These are phyloP conservation scores for Leptodactylus fuscus DNA, from an alignment of 2,113 vertebrate genomes.

Conservation along the genomic window DNA sequence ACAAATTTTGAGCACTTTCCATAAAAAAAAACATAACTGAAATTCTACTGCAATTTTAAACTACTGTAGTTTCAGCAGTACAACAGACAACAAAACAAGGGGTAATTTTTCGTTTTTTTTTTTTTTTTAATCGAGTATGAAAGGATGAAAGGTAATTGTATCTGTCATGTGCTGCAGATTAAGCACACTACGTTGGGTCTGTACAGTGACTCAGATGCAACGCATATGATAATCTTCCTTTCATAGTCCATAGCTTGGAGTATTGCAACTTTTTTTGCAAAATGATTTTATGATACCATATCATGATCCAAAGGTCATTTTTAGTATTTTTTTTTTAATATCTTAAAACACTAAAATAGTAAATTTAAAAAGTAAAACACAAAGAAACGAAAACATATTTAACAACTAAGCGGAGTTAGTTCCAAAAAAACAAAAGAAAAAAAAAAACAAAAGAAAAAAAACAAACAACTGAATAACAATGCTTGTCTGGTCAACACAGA, in stretches of 20 bases:
- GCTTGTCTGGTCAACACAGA: constrained; percentile 59
- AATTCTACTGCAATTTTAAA: constrained; percentile 95
- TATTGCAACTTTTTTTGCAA: constrained; percentile 86
- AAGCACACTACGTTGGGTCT: constrained; percentile 82
- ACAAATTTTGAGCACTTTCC: constrained; percentile 90
- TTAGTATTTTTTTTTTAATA: constrained; percentile 71
- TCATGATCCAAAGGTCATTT: constrained; percentile 85
- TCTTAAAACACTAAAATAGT: constrained; percentile 80
- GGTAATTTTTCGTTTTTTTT: constrained; percentile 80
- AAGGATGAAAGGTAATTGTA: constrained; percentile 81
- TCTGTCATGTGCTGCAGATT: constrained; percentile 81
- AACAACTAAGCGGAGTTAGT: constrained; percentile 93
- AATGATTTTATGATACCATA: constrained; percentile 83
- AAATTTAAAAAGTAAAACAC: constrained; percentile 72
- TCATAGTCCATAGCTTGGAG: constrained; percentile 85
- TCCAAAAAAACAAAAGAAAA: too few relatives aligned
- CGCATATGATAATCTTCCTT: constrained; percentile 82
- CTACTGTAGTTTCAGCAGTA: constrained; percentile 95
- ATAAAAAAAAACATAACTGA: constrained; percentile 90
- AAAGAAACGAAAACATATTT: constrained; percentile 78
- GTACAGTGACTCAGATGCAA: constrained; percentile 86
- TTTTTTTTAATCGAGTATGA: constrained; percentile 77
- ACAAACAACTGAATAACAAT: constrained; percentile 53
- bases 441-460: constrained; percentile 77
- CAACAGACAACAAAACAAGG: constrained; percentile 86